Evolutionary conservation across 2,888 invertebrate genomes (phyloP).

Genomic region (Vannuccia rotundouncinata): DNA sequence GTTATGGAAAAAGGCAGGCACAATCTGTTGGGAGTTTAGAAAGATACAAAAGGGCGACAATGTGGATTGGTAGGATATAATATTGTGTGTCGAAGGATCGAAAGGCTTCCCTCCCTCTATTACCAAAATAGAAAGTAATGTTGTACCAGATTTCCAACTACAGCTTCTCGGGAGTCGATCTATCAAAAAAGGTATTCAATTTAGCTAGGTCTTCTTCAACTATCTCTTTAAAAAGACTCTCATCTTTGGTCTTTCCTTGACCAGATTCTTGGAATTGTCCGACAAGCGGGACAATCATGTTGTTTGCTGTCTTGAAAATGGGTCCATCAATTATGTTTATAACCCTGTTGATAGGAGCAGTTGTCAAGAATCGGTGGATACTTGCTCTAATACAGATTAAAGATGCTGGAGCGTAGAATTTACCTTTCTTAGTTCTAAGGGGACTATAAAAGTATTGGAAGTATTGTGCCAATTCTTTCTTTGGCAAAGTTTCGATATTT

Average conservation of each 20-base stretch:
- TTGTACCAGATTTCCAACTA: conserved; percentile 19
- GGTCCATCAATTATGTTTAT: conserved; percentile 17
- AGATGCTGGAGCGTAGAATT: conserved; percentile 19
- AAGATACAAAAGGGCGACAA: background rate
- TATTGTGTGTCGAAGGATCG: conserved; percentile 13
- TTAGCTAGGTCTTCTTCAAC: conserved; percentile 3
- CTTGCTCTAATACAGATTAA: conserved; percentile 20
- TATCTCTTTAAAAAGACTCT: conserved; percentile 20
- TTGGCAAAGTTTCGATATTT: conserved; percentile 21
- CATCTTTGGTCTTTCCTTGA: background rate
- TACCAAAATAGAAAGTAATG: conserved; percentile 22
- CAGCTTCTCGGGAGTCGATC: conserved; percentile 15
- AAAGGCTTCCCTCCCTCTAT: conserved; percentile 23
- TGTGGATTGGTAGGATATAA: background rate
- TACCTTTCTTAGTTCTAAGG: background rate
- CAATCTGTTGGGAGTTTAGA: conserved; percentile 24
- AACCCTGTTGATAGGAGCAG: conserved; percentile 5
- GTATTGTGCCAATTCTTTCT: conserved; percentile 18
- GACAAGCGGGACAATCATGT: conserved; percentile 19
- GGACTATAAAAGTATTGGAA: conserved; percentile 1
- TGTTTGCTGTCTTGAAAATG: conserved; percentile 17
- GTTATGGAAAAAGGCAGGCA: conserved; percentile 21
- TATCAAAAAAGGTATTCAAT: conserved; percentile 24
- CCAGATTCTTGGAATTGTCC: conserved; percentile 14
- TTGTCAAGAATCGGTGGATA: background rate